phyloP scores from a whole-genome alignment of 2,888 invertebrate genomes.

The Drosophila nr. medialis region DNA sequence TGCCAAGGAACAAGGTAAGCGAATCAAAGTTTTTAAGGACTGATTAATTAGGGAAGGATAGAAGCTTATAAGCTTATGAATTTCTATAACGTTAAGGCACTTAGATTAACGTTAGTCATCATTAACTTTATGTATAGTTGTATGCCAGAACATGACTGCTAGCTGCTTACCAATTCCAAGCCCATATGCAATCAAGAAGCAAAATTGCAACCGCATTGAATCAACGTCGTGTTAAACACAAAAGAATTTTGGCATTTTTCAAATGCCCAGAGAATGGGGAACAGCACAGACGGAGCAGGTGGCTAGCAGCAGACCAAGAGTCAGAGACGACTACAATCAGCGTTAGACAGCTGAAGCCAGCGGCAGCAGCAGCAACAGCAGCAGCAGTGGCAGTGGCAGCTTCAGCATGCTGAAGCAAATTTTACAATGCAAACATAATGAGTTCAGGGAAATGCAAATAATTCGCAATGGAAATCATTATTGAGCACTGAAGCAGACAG shows the following conservation, averaged over 20 bases:
- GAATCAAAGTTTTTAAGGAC: background rate
- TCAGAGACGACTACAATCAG: constrained; percentile 8
- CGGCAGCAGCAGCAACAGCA: constrained; percentile 14
- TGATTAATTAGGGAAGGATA: background rate
- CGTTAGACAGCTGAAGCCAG: constrained; percentile 5
- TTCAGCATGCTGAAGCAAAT: constrained; percentile 28
- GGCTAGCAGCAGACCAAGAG: constrained; percentile 3
- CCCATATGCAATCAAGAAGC: constrained; percentile 22
- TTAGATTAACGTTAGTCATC: background rate
- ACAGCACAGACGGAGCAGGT: constrained; percentile 6
- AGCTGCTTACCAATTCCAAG: background rate
- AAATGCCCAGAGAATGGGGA: constrained; percentile 17
- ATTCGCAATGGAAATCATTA: constrained; percentile 74
- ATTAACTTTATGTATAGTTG: background rate
- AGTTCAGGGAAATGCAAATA: constrained; percentile 75
- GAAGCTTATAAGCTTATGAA: background rate
- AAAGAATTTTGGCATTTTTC: constrained; percentile 20
- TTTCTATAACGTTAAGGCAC: background rate
- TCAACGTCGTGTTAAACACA: constrained; percentile 17
- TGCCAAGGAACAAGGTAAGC: background rate
- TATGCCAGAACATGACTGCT: background rate
- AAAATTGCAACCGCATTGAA: constrained; percentile 22
- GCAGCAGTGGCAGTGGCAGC: constrained; percentile 6
- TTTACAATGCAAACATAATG: constrained; percentile 73
- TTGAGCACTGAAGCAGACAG: constrained; percentile 67